Evolutionary conservation across 1,140 invertebrate species (phyloP).

Genomic region (Pseudomyrmex concolor): DNA sequence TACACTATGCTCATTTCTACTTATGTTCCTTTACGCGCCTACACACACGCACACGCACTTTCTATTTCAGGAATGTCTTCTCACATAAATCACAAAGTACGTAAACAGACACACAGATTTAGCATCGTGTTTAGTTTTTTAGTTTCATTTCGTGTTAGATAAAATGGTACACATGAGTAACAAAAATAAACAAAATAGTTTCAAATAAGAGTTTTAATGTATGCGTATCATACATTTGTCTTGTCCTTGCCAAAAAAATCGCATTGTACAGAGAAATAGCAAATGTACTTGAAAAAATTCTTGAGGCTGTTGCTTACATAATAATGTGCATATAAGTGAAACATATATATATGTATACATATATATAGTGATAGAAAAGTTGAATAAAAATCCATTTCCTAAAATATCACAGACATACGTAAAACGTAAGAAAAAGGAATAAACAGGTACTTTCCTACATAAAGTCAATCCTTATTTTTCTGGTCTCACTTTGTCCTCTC

Average conservation of each 20-base stretch:
- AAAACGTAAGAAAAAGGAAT: conserved; percentile 47
- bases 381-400: conserved; percentile 48
- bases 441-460: conserved; percentile 39
- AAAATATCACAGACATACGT: conserved; percentile 55
- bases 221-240: conserved; percentile 28
- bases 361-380: conserved; percentile 25
- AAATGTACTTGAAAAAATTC: conserved; percentile 5
- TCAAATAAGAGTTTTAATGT: conserved; percentile 43
- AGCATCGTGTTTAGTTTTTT: no score
- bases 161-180: conserved; percentile 24
- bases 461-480: conserved; percentile 25
- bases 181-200: conserved; percentile 38
- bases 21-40: no score
- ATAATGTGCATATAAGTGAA: not conserved
- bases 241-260: conserved; percentile 13
- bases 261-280: conserved; percentile 32
- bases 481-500: no score
- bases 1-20: no score
- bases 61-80: no score
- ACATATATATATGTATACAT: conserved; percentile 4
- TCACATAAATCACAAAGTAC: no score
- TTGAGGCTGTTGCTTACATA: conserved; percentile 26
- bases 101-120: no score
- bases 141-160: conserved; percentile 1
- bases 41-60: no score